Conservation (phyloP, 2,797 vertebrate genomes). For the Babyrousa celebensis region DNA sequence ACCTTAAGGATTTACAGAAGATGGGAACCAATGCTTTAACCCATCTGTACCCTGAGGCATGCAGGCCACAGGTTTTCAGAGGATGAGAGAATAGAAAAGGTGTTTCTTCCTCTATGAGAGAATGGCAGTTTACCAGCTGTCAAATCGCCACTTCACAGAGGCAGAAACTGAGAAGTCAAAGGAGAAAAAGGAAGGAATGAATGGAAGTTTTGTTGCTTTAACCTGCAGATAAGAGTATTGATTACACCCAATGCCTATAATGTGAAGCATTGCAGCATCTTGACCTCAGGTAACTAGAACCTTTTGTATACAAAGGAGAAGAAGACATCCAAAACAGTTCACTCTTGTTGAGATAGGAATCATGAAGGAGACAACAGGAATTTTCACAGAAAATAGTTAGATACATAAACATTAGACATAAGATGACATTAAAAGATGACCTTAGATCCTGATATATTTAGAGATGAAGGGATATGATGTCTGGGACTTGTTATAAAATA, state of each 20-base stretch:
- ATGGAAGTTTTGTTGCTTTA: background rate
- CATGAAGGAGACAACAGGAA: background rate
- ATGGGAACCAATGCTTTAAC: background rate
- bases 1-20: background rate
- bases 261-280: background rate
- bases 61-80: background rate
- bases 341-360: background rate
- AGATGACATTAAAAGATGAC: background rate
- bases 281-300: background rate
- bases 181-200: background rate
- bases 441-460: background rate
- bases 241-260: background rate
- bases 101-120: background rate
- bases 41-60: background rate
- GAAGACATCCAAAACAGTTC: background rate
- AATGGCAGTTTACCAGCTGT: background rate
- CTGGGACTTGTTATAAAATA: background rate
- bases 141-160: background rate
- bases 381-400: background rate
- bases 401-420: background rate
- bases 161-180: background rate
- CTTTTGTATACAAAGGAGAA: background rate
- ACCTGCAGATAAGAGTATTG: background rate
- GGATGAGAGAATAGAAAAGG: background rate
- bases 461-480: background rate